Conservation (phyloP, 2,797 vertebrate genomes). For the Serranus cabrilla region DNA sequence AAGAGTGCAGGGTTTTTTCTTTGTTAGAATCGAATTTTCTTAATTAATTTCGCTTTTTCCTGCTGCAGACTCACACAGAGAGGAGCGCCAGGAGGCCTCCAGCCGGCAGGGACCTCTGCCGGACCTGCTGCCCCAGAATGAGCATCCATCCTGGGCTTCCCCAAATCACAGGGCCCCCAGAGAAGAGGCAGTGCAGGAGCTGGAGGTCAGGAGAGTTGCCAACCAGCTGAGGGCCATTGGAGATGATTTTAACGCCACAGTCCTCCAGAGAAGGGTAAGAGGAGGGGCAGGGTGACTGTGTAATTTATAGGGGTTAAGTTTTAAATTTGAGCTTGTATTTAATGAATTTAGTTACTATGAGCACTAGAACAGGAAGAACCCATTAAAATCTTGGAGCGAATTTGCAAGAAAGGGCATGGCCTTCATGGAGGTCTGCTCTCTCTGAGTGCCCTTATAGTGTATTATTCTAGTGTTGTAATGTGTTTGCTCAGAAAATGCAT, state of each 20-base stretch:
- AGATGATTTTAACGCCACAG: constrained; percentile 77
- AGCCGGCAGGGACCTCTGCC: constrained; percentile 60
- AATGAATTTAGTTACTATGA: too few relatives aligned
- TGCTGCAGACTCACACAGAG: constrained; percentile 55
- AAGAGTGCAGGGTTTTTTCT: neutral
- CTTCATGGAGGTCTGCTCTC: too few relatives aligned
- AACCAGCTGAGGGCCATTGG: constrained; percentile 81
- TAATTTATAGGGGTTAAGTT: neutral
- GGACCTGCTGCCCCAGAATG: constrained; percentile 72
- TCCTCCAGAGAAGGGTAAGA: constrained; percentile 81
- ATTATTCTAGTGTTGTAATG: too few relatives aligned
- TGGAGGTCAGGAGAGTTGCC: constrained; percentile 72
- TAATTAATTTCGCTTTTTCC: neutral
- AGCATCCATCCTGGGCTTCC: constrained; percentile 46
- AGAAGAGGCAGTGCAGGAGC: constrained; percentile 51
- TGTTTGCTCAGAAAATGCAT: too few relatives aligned
- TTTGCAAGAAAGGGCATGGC: too few relatives aligned
- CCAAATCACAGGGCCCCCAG: constrained; percentile 38
- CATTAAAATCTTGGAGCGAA: too few relatives aligned
- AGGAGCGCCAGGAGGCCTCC: constrained; percentile 35
- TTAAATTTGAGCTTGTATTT: neutral
- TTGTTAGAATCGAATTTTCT: neutral
- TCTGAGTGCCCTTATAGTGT: too few relatives aligned
- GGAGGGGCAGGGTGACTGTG: neutral
- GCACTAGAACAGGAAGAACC: neutral